Evolutionary conservation across 2,888 invertebrate species (phyloP).

Genomic region (Eudasyphora cyanicolor): DNA sequence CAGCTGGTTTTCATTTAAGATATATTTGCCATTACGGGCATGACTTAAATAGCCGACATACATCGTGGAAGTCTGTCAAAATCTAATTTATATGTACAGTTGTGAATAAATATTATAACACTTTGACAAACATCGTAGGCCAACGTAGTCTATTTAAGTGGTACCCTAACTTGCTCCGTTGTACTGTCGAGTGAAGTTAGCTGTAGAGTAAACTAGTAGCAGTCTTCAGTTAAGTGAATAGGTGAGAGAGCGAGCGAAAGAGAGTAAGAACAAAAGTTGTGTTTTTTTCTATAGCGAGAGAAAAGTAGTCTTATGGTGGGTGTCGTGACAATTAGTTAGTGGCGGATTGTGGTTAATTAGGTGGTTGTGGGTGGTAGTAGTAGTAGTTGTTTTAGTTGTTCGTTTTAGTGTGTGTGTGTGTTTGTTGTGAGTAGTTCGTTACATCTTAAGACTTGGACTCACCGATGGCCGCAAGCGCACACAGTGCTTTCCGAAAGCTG

Average conservation of each 20-base stretch:
- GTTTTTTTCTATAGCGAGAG: neutral
- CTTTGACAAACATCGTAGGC: too few species aligned
- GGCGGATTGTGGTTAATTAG: neutral
- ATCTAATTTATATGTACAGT: too few species aligned
- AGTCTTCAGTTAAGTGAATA: neutral
- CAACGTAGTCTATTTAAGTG: too few species aligned
- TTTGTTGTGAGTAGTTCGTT: conserved; percentile 1
- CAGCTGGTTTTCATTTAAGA: too few species aligned
- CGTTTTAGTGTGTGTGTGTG: conserved; percentile 29
- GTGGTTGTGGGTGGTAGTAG: conserved; percentile 47
- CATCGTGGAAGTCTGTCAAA: too few species aligned
- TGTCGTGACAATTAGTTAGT: conserved; percentile 6
- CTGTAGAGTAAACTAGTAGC: neutral
- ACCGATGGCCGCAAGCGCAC: conserved; percentile 90
- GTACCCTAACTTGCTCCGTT: too few species aligned
- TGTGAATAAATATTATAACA: too few species aligned
- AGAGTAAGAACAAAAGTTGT: conserved; percentile 39
- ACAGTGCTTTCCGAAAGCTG: conserved; percentile 83
- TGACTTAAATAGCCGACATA: too few species aligned
- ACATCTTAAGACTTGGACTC: conserved; percentile 81
- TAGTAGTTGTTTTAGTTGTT: conserved; percentile 41
- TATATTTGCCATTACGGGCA: too few species aligned
- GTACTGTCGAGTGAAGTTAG: neutral
- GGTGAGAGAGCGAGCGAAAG: conserved; percentile 40
- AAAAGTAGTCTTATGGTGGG: too few species aligned